phyloP scores from a whole-genome alignment of 1,140 invertebrate genomes.

The Brachionus angularis region DNA sequence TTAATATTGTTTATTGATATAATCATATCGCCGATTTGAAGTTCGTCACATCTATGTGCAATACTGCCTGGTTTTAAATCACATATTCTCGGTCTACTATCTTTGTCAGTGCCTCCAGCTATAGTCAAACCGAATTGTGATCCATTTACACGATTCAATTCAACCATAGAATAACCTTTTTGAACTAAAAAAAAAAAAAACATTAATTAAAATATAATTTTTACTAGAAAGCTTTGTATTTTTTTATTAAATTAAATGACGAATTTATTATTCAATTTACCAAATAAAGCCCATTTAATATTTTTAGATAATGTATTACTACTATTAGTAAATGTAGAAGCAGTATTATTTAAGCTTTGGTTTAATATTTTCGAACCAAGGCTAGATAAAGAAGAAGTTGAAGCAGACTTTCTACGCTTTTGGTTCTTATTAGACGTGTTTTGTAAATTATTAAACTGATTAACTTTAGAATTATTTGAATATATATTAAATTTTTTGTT shows the following conservation, averaged over 20 bases:
- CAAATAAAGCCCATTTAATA: slow-evolving; percentile 23
- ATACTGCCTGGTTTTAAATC: slow-evolving; percentile 63
- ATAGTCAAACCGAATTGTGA: slow-evolving; percentile 40
- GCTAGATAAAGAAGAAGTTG: slow-evolving; percentile 22
- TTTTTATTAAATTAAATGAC: no score
- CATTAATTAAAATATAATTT: neutral
- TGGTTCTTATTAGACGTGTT: neutral
- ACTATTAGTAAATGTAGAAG: no score
- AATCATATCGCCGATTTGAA: slow-evolving; percentile 72
- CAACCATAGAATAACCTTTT: slow-evolving; percentile 42
- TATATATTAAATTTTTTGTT: slow-evolving; percentile 32
- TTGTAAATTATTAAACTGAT: neutral
- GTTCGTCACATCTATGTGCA: slow-evolving; percentile 63
- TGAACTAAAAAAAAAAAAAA: slow-evolving; percentile 36
- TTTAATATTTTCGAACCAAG: slow-evolving; percentile 2
- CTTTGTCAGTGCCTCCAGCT: slow-evolving; percentile 61
- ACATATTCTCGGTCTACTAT: slow-evolving; percentile 61
- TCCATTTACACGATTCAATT: slow-evolving; percentile 21
- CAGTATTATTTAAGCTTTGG: neutral
- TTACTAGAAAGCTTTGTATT: slow-evolving; percentile 16
- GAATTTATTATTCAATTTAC: neutral
- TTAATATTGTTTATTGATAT: slow-evolving; percentile 75
- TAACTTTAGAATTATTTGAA: slow-evolving; percentile 18
- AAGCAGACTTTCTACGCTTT: slow-evolving; percentile 31
- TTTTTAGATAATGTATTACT: neutral